Conservation (phyloP, 1,140 invertebrate genomes). For the Eumaeus atala region DNA sequence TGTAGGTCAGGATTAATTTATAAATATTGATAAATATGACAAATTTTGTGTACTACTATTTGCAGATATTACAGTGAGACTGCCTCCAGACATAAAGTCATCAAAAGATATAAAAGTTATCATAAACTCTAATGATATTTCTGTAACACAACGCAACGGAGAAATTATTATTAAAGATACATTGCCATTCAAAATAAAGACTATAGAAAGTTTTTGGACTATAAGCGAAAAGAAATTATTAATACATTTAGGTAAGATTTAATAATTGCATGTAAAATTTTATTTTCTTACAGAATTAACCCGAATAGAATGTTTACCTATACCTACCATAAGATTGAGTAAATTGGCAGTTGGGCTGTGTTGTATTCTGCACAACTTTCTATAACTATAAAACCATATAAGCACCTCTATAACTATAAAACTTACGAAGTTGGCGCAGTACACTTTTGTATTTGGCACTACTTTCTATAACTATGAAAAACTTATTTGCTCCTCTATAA, state of each 20-base stretch:
- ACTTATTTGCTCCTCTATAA: no score
- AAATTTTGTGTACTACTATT: constrained; percentile 17
- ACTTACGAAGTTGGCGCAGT: no score
- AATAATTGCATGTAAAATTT: background rate
- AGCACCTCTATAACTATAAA: no score
- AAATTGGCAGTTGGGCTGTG: no score
- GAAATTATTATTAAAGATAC: constrained; percentile 77
- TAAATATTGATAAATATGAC: background rate
- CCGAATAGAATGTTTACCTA: no score
- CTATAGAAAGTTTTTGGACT: constrained; percentile 87
- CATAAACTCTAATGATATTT: constrained; percentile 77
- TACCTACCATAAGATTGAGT: no score
- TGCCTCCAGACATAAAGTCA: constrained; percentile 76
- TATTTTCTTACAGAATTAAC: no score
- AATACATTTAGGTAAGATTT: constrained; percentile 62
- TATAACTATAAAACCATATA: no score
- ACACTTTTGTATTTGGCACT: no score
- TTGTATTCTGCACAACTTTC: no score
- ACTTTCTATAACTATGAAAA: no score
- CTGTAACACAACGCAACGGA: constrained; percentile 45
- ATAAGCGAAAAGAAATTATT: constrained; percentile 80
- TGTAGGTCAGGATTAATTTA: no score
- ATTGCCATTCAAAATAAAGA: constrained; percentile 80
- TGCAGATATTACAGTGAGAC: constrained; percentile 79
- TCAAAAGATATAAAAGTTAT: constrained; percentile 80